Evolutionary conservation across 2,888 invertebrate genomes (phyloP).

Genomic region (Nephrotoma guestfalica): DNA sequence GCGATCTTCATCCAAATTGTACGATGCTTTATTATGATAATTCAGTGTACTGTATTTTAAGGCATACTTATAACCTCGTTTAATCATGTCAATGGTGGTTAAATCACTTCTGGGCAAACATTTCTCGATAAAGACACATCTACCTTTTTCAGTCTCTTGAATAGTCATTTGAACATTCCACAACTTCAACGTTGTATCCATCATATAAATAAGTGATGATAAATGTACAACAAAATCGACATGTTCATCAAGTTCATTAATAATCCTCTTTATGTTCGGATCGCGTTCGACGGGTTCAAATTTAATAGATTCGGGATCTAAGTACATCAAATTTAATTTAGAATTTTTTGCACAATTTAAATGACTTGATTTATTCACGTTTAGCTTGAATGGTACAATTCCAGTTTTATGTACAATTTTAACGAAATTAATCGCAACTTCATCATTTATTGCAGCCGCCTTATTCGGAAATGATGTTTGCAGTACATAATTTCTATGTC

Average conservation of each 20-base stretch:
- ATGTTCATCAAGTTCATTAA: not conserved
- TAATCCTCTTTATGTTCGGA: not conserved
- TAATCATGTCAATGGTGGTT: not conserved
- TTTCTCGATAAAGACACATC: not conserved
- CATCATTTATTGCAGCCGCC: not conserved
- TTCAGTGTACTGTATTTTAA: not conserved
- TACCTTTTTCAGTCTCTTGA: not conserved
- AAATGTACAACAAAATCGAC: not conserved
- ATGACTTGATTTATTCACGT: not conserved
- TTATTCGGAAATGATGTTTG: not conserved
- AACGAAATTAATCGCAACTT: not conserved
- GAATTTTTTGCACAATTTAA: not conserved
- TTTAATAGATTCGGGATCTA: not conserved
- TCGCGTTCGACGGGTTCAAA: not conserved
- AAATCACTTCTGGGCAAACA: not conserved
- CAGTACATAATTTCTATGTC: not conserved
- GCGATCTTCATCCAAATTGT: not conserved
- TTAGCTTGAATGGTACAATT: not conserved
- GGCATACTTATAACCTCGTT: not conserved
- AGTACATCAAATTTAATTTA: not conserved
- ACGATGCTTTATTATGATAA: not conserved
- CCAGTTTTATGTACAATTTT: not conserved
- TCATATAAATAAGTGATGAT: not conserved
- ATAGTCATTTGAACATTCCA: not conserved
- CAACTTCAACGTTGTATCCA: not conserved